Evolutionary conservation across 2,888 invertebrate genomes (phyloP), one percentile per base, ranked within the genome.

Genomic region (Tribolium freemani): DNA sequence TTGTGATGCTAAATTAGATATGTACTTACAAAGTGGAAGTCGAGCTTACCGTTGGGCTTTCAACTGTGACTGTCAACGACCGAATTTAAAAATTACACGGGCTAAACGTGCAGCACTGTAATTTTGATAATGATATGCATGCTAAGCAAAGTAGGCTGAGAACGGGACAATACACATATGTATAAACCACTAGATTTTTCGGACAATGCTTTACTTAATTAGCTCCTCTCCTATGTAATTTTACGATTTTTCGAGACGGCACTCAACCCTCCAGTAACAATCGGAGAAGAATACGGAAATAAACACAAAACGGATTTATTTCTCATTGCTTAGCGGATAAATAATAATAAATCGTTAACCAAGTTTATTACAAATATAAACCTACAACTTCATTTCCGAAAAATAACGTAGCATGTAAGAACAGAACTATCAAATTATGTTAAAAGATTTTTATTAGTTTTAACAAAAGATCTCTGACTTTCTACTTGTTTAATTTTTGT

Each of bases 61-160:
- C 79, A 79, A 78, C 81, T 82, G 82, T 82, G 80, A 82, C 83
- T 82, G 83, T 81, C 83, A 82, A 82, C 82, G 82, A 82, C 82
- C 83, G 80, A 82, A 80, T 81, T 79, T 77, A 78, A 79, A 81
- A 81, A 83, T 81, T 82, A 82, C 77, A 81, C 75, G 77, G 77
- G 78, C 75, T 75, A 76, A 78, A 78, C 79, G 72, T 75, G 74
- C 76, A 68, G 74, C 76, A 77, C 76, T 78, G 76, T 81, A 81
- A 82, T 82, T 82, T 82, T 72, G 71, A 76, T 83, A 83, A 83
- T 83, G 82, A 83, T 81, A 83, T 83, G 82, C 82, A 83, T 81
- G 81, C 72, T 75, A 73, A 76, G 73, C 77, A 76, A 81, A 81
- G 76, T 80, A 77, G 80, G 78, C 71, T 80, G 81, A 79, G 79